Evolutionary conservation across 2,113 vertebrate species (phyloP).

Genomic region (Gorsachius goisagi): DNA sequence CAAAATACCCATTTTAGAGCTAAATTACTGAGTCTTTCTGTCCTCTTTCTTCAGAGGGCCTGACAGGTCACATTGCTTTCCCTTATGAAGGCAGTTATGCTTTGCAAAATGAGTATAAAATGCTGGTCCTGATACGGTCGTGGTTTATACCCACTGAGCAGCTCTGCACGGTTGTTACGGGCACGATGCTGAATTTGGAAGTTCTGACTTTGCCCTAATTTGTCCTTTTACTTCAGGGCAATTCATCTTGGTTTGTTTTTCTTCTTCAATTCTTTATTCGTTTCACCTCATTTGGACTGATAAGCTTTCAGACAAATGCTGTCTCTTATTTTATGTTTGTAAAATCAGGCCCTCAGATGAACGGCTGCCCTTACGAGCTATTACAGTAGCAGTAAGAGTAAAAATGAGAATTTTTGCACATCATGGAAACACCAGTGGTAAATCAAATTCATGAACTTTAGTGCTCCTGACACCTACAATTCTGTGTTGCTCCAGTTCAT

Average conservation of each 20-base stretch:
- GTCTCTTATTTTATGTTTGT: background rate
- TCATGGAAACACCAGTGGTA: background rate
- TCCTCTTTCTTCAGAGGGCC: background rate
- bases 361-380: background rate
- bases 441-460: background rate
- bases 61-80: background rate
- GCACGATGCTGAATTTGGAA: background rate
- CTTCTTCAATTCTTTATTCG: background rate
- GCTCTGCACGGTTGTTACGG: background rate
- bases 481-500: background rate
- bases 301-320: background rate
- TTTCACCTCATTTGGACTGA: background rate
- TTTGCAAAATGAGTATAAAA: background rate
- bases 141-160: background rate
- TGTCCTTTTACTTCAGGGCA: background rate
- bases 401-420: background rate
- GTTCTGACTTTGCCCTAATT: background rate
- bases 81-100: background rate
- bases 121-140: background rate
- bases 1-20: background rate
- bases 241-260: background rate
- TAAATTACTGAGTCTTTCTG: background rate
- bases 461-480: background rate
- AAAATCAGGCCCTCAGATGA: background rate
- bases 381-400: background rate